Evolutionary conservation across 2,797 vertebrate genomes (phyloP).

Genomic region (Phyllotis vaccarum): DNA sequence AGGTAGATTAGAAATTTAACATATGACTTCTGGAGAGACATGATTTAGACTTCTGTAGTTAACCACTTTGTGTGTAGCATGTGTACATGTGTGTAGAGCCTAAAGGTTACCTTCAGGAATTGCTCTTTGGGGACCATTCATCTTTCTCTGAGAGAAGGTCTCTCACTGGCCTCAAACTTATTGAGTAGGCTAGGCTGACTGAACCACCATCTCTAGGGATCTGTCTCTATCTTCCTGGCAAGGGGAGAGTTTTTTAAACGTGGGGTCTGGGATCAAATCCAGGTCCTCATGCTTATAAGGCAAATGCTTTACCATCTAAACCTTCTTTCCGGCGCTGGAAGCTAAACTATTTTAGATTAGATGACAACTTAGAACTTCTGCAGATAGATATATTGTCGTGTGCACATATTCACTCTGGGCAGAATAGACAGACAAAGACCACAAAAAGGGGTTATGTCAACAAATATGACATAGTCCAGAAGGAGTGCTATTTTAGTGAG

Average conservation of each 20-base stretch:
- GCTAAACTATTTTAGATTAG: slow-evolving; percentile 28
- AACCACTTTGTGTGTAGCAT: neutral
- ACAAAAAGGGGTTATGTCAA: neutral
- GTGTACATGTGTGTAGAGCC: neutral
- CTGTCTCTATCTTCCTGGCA: neutral
- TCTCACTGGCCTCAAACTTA: neutral
- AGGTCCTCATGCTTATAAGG: neutral
- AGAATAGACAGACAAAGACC: slow-evolving; percentile 2
- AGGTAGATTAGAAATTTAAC: neutral
- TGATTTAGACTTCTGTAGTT: neutral
- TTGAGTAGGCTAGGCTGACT: neutral
- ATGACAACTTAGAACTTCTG: slow-evolving; percentile 28
- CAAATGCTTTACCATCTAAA: neutral
- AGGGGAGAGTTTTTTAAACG: neutral
- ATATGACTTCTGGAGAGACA: neutral
- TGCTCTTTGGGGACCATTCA: neutral
- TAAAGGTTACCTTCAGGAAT: no score
- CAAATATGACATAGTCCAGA: neutral
- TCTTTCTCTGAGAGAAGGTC: neutral
- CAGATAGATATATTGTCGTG: slow-evolving; percentile 45
- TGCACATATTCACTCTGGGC: neutral
- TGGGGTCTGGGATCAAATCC: neutral
- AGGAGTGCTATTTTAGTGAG: neutral
- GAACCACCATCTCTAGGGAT: no score
- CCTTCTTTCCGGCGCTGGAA: neutral